These are phyloP conservation scores for Atherinomorus stipes DNA, from an alignment of 2,113 vertebrate species.

Conservation along the genomic window DNA sequence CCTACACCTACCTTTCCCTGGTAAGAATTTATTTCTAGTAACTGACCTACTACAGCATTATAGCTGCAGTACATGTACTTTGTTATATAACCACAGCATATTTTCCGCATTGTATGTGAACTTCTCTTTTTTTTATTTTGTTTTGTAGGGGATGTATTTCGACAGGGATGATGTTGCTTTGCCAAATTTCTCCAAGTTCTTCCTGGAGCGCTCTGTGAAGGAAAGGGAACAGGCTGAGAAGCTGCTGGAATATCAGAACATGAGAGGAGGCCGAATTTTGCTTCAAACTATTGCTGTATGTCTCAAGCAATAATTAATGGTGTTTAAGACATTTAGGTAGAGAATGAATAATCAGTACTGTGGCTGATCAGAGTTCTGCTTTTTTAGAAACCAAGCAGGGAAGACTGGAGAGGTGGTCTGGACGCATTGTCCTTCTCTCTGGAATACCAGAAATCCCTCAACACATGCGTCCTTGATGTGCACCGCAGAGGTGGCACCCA, in stretches of 20 bases:
- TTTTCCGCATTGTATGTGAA: too few species aligned
- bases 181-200: conserved; percentile 80
- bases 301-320: fast-evolving
- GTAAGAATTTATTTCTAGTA: conserved; percentile 41
- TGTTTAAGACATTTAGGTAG: not conserved
- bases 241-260: conserved; percentile 82
- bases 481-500: conserved; percentile 66
- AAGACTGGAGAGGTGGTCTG: conserved; percentile 80
- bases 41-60: not conserved
- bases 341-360: not conserved
- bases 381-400: conserved; percentile 76
- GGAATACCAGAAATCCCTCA: conserved; percentile 80
- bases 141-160: conserved; percentile 81
- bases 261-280: conserved; percentile 79
- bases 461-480: conserved; percentile 71
- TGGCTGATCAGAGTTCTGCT: not conserved
- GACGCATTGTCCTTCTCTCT: conserved; percentile 80
- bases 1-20: conserved; percentile 79
- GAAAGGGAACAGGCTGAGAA: conserved; percentile 80
- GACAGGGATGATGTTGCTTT: conserved; percentile 82
- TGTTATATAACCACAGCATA: not conserved
- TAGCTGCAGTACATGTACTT: not conserved
- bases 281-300: conserved; percentile 79
- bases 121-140: not conserved
- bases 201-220: conserved; percentile 76